Conservation (phyloP, 2,113 vertebrate genomes). For the Ursus arctos region DNA sequence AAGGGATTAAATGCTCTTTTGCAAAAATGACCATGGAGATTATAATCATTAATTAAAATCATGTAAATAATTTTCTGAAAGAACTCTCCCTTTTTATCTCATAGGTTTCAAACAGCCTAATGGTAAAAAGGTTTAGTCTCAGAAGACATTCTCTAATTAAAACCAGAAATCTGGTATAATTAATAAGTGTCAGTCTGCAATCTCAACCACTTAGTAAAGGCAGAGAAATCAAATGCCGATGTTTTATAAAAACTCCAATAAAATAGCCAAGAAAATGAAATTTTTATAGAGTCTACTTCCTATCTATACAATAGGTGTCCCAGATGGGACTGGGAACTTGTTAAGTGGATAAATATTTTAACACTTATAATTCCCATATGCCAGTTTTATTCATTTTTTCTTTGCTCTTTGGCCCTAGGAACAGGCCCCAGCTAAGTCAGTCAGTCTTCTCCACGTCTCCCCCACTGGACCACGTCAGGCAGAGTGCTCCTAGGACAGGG, state of each 20-base stretch:
- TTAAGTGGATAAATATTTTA: slow-evolving; percentile 55
- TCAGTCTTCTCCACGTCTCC: neutral
- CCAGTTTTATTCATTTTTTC: slow-evolving; percentile 37
- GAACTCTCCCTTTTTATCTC: slow-evolving; percentile 87
- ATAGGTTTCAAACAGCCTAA: slow-evolving; percentile 86
- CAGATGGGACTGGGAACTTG: neutral
- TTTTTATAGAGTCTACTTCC: slow-evolving; percentile 60
- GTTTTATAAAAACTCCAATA: slow-evolving; percentile 58
- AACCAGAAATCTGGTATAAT: slow-evolving; percentile 87
- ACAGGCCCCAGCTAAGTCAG: neutral
- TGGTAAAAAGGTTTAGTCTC: slow-evolving; percentile 88
- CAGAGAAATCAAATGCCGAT: slow-evolving; percentile 73
- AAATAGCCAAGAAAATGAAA: slow-evolving; percentile 14
- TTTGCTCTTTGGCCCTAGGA: slow-evolving; percentile 17
- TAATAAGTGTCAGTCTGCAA: slow-evolving; percentile 85
- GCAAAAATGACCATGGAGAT: slow-evolving; percentile 90
- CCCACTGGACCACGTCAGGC: neutral
- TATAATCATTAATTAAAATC: slow-evolving; percentile 92
- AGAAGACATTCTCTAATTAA: slow-evolving; percentile 89
- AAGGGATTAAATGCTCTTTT: slow-evolving; percentile 90
- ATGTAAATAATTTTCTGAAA: slow-evolving; percentile 91
- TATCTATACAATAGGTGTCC: slow-evolving; percentile 40
- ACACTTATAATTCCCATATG: neutral
- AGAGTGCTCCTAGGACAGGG: neutral
- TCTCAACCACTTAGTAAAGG: slow-evolving; percentile 77